Evolutionary conservation across 2,797 vertebrate species (phyloP), one percentile per base, ranked within the genome.

Genomic region (Tolypeutes matacus): DNA sequence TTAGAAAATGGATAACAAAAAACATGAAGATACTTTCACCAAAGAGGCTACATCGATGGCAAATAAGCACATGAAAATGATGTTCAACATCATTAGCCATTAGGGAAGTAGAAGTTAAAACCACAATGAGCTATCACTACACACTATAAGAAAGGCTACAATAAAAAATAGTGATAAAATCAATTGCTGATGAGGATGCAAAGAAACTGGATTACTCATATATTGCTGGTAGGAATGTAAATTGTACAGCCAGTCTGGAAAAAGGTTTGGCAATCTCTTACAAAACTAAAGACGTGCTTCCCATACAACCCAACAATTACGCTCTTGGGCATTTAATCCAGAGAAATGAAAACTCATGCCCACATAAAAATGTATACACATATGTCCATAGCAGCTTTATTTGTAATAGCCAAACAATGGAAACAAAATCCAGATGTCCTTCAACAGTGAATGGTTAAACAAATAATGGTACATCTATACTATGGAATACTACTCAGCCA

Each of bases 1-100:
- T 70, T 49, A 77, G 34, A 65, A 89, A 82, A 86, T 9, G n/a
- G 15, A 92, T n/a, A 86, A 46, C 42, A 81, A 86, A 82, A 86
- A 62, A 34, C 27, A 86, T 5, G 53, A 78, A 49, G 34, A 69
- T 27, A 69, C 36, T 60, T 58, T 87, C 29, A 91, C 29, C 69
- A 10, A 62, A 72, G 56, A 77, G 27, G 53, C 56, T 53, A 60
- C 13, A 81, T 14, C 49, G 25, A 64, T 36, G 14, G 21, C 25
- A 89, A 84, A 56, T 27, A 81, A 23, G 9, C 31, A 64, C 20
- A 27, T 56, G 20, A 46, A 85, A 78, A 67, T 13, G 46, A 58
- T 62, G 27, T 18, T 73, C 67, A 46, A 8, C 46, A 69, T 69
- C 21, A 53, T 58, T 62, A 62, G 25, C 27, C 39, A 62, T 67